Evolutionary conservation across 2,888 invertebrate species (phyloP), one percentile per base, ranked within the genome.

Genomic region (Stenchaetothrips biformis): DNA sequence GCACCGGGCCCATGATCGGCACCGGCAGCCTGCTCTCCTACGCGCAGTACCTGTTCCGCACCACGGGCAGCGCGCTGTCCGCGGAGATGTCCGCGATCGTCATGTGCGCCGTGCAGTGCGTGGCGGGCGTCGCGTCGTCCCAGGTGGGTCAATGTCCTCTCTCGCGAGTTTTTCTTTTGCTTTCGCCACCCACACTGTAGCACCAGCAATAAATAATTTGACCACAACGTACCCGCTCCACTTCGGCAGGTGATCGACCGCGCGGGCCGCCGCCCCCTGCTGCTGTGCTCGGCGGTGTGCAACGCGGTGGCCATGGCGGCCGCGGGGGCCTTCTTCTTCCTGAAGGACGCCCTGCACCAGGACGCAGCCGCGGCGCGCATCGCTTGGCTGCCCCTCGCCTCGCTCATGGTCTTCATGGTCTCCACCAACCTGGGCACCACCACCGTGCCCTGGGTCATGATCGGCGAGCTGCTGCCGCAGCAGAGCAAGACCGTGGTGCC

Each of bases 391-490:
- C 67, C 67, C 9, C 67, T 74, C 21, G 67, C 25, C 67, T 74
- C 67, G 25, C 67, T 74, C 67, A 74, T 74, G 67, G 21, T 25
- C 25, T 74, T 74, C 67, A 74, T 74, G 67, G 67, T 74, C 21
- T 74, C 67, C 67, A 74, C 67, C 67, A 74, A 74, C 67, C 25
- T 74, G 25, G 67, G 67, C 67, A 74, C 67, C 67, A 74, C 67
- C 67, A 74, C 67, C 25, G 67, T 74, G 25, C 67, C 67, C 67
- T 74, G 67, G 67, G 67, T 74, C 67, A 74, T 74, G 67, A 74
- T 74, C 25, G 67, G 67, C 67, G 67, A 74, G 25, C 67, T 74
- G 67, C 25, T 74, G 21, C 67, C 67, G 67, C 67, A 74, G 67
- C 67, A 74, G 67, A 25, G 21, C 21, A 74, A 74, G 67, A 11